These are phyloP conservation scores for Helicoverpa zea DNA, from an alignment of 1,140 invertebrate species.

Conservation along the genomic window DNA sequence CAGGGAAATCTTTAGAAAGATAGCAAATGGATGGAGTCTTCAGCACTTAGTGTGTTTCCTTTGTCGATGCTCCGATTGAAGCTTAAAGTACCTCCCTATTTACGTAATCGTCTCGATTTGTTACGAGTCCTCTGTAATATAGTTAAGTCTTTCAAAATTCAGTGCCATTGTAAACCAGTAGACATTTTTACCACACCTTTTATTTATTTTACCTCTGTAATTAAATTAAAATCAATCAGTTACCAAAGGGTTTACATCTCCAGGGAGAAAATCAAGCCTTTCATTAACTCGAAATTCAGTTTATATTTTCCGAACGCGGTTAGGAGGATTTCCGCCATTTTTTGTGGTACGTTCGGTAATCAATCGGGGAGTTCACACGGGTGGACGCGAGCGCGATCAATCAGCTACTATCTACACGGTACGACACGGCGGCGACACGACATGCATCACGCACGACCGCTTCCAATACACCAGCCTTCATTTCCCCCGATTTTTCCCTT, in stretches of 20 bases:
- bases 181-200: too few relatives aligned
- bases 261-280: neutral
- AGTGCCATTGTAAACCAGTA: too few relatives aligned
- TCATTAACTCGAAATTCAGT: slow-evolving; percentile 3
- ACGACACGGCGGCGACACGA: slow-evolving; percentile 14
- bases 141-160: neutral
- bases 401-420: slow-evolving; percentile 26
- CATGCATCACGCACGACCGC: slow-evolving; percentile 16
- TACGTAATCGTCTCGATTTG: neutral
- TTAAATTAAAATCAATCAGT: neutral
- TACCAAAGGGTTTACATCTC: neutral
- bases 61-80: neutral
- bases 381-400: slow-evolving; percentile 18
- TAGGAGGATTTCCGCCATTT: neutral
- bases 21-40: neutral
- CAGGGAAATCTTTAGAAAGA: slow-evolving; percentile 9
- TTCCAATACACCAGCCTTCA: slow-evolving; percentile 4
- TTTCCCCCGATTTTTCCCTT: slow-evolving; percentile 30
- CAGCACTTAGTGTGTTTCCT: slow-evolving; percentile 13
- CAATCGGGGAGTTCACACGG: slow-evolving; percentile 28
- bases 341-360: slow-evolving; percentile 18
- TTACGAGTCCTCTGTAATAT: neutral
- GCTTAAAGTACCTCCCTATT: neutral
- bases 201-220: neutral
- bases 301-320: neutral